Evolutionary conservation across 2,888 invertebrate genomes (phyloP).

Genomic region (Autographa gamma): DNA sequence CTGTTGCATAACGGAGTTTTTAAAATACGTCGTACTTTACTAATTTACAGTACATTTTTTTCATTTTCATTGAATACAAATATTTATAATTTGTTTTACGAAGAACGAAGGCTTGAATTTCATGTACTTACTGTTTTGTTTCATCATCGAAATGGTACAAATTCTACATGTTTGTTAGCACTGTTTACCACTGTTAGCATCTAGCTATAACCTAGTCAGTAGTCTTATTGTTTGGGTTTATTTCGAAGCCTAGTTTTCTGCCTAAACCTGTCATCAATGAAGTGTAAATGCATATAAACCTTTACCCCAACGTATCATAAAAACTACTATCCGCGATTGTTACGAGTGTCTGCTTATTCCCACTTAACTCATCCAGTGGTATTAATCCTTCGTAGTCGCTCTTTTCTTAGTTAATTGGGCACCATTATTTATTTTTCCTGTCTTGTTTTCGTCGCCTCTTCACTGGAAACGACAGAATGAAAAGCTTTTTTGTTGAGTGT

Average conservation of each 20-base stretch:
- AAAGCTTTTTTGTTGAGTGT: conserved; percentile 65
- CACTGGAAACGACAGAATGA: conserved; percentile 70
- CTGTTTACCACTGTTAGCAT: too few species aligned
- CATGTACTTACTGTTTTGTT: too few species aligned
- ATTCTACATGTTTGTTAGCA: too few species aligned
- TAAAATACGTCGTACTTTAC: not conserved
- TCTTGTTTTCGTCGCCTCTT: conserved; percentile 71
- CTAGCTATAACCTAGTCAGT: not conserved
- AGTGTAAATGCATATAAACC: not conserved
- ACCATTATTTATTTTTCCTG: conserved; percentile 76
- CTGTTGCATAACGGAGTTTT: not conserved
- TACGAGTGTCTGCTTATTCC: not conserved
- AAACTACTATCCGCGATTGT: not conserved
- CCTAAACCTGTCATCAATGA: not conserved
- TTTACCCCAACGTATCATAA: not conserved
- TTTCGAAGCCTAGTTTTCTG: not conserved
- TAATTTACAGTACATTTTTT: not conserved
- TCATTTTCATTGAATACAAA: too few species aligned
- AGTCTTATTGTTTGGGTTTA: not conserved
- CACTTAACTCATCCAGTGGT: conserved; percentile 40
- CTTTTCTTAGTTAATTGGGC: conserved; percentile 77
- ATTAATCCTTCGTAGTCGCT: conserved; percentile 53
- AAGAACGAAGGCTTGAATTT: too few species aligned
- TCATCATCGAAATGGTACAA: too few species aligned
- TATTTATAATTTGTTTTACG: too few species aligned